A percentile compares a stretch with the other conserved stretches of the same genome.
Conservation (phyloP, 2,888 invertebrate species). For the Pammene aurita region DNA sequence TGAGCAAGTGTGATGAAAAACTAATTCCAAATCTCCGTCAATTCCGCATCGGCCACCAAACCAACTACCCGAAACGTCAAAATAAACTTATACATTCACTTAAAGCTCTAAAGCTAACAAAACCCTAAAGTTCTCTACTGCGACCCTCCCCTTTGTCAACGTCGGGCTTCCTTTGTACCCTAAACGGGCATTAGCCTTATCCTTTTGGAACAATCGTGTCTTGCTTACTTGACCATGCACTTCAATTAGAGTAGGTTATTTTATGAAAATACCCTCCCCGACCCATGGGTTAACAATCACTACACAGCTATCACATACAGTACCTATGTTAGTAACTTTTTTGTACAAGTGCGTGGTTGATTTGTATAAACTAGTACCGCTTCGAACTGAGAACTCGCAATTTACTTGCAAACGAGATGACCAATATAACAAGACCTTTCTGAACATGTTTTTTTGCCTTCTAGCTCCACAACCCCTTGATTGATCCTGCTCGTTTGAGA, state of each 20-base stretch:
- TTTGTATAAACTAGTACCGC: too few relatives aligned
- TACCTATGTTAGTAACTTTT: too few relatives aligned
- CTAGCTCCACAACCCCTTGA: too few relatives aligned
- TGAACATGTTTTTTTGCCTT: too few relatives aligned
- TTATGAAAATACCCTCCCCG: constrained; percentile 8
- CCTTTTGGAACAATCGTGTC: constrained; percentile 25
- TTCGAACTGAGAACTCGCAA: too few relatives aligned
- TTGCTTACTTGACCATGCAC: constrained; percentile 27
- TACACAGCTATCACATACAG: not conserved
- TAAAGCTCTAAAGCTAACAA: constrained; percentile 23
- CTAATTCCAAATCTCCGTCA: not conserved
- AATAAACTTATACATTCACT: constrained; percentile 15
- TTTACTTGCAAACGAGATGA: too few relatives aligned
- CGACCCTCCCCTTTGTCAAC: constrained; percentile 33
- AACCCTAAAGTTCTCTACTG: constrained; percentile 23
- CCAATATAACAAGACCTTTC: too few relatives aligned
- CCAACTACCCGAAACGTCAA: constrained; percentile 1
- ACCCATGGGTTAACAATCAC: not conserved
- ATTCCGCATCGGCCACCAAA: not conserved
- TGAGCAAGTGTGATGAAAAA: not conserved
- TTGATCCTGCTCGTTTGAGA: too few relatives aligned
- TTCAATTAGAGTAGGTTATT: constrained; percentile 32
- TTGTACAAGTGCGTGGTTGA: too few relatives aligned
- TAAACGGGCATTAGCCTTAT: constrained; percentile 32
- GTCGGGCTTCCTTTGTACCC: constrained; percentile 33